Evolutionary conservation across 2,797 vertebrate genomes (phyloP).

Genomic region (Otolemur crassicaudatus): DNA sequence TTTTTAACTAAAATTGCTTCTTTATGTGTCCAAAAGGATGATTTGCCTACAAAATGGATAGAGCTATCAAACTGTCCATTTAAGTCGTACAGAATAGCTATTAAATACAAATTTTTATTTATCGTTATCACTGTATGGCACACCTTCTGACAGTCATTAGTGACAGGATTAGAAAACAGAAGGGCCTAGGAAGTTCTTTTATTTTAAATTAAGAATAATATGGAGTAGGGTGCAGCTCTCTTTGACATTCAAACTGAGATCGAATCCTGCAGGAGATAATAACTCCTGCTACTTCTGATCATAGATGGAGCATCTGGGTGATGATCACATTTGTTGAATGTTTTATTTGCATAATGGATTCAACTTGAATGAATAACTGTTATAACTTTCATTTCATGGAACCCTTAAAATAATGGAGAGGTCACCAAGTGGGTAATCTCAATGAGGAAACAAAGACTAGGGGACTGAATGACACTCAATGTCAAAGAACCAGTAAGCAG

Average conservation of each 20-base stretch:
- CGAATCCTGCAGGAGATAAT: not conserved
- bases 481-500: not conserved
- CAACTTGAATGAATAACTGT: not conserved
- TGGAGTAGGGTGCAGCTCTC: not conserved
- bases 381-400: not conserved
- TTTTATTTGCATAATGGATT: not conserved
- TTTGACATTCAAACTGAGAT: not conserved
- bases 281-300: not conserved
- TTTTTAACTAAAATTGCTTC: slow-evolving; percentile 7
- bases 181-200: not conserved
- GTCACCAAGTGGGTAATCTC: not conserved
- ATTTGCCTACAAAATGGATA: not conserved
- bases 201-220: not conserved
- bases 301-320: not conserved
- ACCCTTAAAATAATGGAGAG: not conserved
- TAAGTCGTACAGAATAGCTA: not conserved
- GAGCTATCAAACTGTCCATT: not conserved
- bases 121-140: not conserved
- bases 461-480: not conserved
- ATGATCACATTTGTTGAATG: not conserved
- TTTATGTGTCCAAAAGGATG: not conserved
- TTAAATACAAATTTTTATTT: not conserved
- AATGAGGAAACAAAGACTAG: not conserved
- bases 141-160: not conserved
- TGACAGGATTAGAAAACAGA: not conserved